Percentiles rank a stretch among this genome's conserved stretches.
Evolutionary conservation across 1,140 invertebrate species (phyloP).

Genomic region (Thaumetopoea pityocampa): DNA sequence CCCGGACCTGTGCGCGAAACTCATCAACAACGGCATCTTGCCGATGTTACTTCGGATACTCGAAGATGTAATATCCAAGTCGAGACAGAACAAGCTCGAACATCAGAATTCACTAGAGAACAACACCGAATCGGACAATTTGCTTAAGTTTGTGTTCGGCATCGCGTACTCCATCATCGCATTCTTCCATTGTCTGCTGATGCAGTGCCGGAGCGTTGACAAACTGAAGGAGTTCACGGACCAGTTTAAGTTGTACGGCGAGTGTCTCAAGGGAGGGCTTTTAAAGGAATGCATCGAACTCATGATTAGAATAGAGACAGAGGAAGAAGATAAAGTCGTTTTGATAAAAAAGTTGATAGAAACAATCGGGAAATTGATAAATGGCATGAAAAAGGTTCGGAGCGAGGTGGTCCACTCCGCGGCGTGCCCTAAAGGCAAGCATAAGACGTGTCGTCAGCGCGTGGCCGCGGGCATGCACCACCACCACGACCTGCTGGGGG

Average conservation of each 20-base stretch:
- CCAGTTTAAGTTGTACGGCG: conserved; percentile 78
- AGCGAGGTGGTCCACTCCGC: conserved; percentile 76
- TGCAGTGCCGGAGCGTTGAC: conserved; percentile 75
- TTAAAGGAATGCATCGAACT: conserved; percentile 77
- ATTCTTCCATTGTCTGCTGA: conserved; percentile 78
- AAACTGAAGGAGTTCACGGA: conserved; percentile 79
- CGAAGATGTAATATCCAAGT: conserved; percentile 76
- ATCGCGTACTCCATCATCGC: conserved; percentile 77
- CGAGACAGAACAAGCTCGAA: conserved; percentile 27
- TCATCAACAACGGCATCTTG: conserved; percentile 79
- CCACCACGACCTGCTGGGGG: conserved; percentile 78
- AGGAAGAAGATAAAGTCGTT: conserved; percentile 56
- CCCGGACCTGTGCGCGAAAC: conserved; percentile 77
- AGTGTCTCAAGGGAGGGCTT: conserved; percentile 77
- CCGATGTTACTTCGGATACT: conserved; percentile 78
- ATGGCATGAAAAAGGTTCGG: conserved; percentile 76
- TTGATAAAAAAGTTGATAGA: conserved; percentile 77
- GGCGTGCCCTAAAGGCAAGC: conserved; percentile 70
- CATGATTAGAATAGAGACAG: conserved; percentile 74
- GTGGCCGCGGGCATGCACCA: conserved; percentile 73
- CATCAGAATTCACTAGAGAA: conserved; percentile 28
- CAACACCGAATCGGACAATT: conserved; percentile 50
- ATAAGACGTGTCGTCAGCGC: conserved; percentile 70
- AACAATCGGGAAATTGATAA: conserved; percentile 77
- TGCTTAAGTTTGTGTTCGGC: conserved; percentile 80